Conservation (phyloP, 2,888 invertebrate genomes). For the Drosophila rubida region DNA sequence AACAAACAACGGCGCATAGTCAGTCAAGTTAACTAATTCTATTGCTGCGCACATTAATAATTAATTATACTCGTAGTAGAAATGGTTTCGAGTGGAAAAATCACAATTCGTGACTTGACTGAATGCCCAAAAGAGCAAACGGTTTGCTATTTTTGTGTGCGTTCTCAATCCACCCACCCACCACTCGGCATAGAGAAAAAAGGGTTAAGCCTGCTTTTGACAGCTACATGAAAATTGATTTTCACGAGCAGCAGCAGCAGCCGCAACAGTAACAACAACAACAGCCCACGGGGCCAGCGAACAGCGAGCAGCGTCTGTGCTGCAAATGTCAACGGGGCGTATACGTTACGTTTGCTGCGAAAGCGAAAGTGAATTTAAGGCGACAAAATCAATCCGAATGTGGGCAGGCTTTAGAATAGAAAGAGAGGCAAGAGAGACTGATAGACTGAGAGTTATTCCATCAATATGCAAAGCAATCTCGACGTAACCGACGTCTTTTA, state of each 20-base stretch:
- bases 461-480: slow-evolving; percentile 67
- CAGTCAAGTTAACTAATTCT: slow-evolving; percentile 17
- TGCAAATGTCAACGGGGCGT: slow-evolving; percentile 49
- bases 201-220: slow-evolving; percentile 63
- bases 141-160: slow-evolving; percentile 62
- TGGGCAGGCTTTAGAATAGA: slow-evolving; percentile 33
- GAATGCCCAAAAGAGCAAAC: slow-evolving; percentile 50
- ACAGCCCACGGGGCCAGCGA: not conserved
- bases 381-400: slow-evolving; percentile 47
- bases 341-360: slow-evolving; percentile 44
- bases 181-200: slow-evolving; percentile 21
- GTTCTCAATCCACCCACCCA: slow-evolving; percentile 13
- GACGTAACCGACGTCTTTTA: slow-evolving; percentile 55
- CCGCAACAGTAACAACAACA: slow-evolving; percentile 15
- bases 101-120: slow-evolving; percentile 71
- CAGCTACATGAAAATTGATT: slow-evolving; percentile 75
- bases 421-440: slow-evolving; percentile 1
- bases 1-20: slow-evolving; percentile 3
- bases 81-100: slow-evolving; percentile 68
- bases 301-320: not conserved
- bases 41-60: slow-evolving; percentile 37
- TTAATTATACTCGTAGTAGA: slow-evolving; percentile 69
- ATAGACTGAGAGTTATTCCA: slow-evolving; percentile 41
- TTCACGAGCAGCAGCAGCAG: slow-evolving; percentile 35
- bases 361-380: slow-evolving; percentile 34